These are phyloP conservation scores for Aphidoletes aphidimyza DNA, from an alignment of 2,888 invertebrate species.

Conservation along the genomic window DNA sequence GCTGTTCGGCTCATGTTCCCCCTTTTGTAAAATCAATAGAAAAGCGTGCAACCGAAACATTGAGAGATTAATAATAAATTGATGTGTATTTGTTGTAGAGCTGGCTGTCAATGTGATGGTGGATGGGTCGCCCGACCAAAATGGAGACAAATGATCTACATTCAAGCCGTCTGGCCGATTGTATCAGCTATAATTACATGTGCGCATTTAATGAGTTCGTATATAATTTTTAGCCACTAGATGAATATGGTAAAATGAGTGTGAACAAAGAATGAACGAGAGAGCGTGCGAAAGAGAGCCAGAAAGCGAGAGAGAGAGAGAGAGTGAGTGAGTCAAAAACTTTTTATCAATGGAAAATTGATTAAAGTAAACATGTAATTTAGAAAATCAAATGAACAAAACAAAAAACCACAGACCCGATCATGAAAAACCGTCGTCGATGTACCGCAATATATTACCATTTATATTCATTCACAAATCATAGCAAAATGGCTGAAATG, in stretches of 20 bases:
- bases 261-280: not conserved
- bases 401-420: not conserved
- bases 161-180: slow-evolving; percentile 37
- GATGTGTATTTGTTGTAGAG: not conserved
- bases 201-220: slow-evolving; percentile 34
- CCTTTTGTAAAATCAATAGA: not conserved
- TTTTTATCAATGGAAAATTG: slow-evolving; percentile 25
- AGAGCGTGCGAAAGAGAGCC: not conserved
- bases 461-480: slow-evolving; percentile 4
- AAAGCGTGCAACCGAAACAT: not conserved
- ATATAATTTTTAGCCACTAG: slow-evolving; percentile 7
- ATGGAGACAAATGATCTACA: slow-evolving; percentile 32
- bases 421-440: slow-evolving; percentile 46
- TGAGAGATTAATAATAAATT: slow-evolving; percentile 21
- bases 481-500: not conserved
- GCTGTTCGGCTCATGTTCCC: no score
- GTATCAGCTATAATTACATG: slow-evolving; percentile 22
- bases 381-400: not conserved
- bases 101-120: not conserved
- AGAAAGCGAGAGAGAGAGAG: not conserved
- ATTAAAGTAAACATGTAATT: slow-evolving; percentile 41
- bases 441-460: slow-evolving; percentile 28
- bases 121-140: not conserved
- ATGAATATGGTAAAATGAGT: not conserved
- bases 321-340: not conserved